Percentiles rank a stretch among this genome's conserved stretches.
Conservation (phyloP, 2,113 vertebrate species). For the Clarias batrachus region DNA sequence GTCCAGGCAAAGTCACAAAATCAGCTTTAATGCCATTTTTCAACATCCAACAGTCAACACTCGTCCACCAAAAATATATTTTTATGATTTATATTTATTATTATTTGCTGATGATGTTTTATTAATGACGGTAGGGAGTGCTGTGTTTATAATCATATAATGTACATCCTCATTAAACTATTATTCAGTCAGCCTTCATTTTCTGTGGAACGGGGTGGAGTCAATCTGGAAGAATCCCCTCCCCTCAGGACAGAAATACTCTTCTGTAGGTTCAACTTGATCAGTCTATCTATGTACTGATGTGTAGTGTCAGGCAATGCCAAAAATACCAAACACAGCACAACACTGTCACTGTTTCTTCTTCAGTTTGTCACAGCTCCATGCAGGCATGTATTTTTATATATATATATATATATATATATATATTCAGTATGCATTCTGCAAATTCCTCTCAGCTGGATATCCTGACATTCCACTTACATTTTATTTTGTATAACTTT, state of each 20-base stretch:
- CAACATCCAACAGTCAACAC: no score
- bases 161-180: background rate
- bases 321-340: background rate
- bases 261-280: background rate
- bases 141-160: background rate
- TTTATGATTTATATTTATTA: no score
- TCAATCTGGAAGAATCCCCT: background rate
- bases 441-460: no score
- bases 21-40: background rate
- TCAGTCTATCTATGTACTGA: background rate
- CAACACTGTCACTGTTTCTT: background rate
- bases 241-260: background rate
- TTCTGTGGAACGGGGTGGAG: background rate
- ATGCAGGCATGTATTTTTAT: background rate
- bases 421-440: background rate
- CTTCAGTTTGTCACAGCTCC: background rate
- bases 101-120: background rate
- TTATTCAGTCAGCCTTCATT: background rate
- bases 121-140: background rate
- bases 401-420: no score
- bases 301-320: background rate
- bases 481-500: background rate
- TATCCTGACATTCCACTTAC: no score
- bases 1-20: background rate
- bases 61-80: no score